A percentile compares a stretch with the other conserved stretches of the same genome.
Evolutionary conservation across 2,888 invertebrate species (phyloP).

Genomic region (Pharmacophagus antenor): DNA sequence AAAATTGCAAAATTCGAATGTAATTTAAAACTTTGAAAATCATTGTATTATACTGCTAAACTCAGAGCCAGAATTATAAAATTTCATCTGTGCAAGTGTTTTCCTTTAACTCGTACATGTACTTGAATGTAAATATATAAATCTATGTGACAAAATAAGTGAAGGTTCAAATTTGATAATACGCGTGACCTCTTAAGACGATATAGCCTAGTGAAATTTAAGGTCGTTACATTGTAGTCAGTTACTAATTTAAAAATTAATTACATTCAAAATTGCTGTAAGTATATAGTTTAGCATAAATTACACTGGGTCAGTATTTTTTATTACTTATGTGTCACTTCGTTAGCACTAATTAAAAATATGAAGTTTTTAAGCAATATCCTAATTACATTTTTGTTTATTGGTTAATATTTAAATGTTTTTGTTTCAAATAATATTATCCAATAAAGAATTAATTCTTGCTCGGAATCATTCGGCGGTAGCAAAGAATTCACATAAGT

Average conservation of each 20-base stretch:
- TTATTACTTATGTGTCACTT: not conserved
- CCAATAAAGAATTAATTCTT: too few species aligned
- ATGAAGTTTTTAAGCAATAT: not conserved
- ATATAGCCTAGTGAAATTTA: slow-evolving; percentile 29
- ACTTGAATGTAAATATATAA: not conserved
- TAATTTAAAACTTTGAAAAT: too few species aligned
- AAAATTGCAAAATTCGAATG: too few species aligned
- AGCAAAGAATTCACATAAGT: too few species aligned
- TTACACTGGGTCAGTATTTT: slow-evolving; percentile 9
- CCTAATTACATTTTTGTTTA: not conserved
- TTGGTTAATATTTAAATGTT: not conserved
- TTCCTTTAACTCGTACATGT: too few species aligned
- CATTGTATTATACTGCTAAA: too few species aligned
- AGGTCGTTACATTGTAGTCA: slow-evolving; percentile 29
- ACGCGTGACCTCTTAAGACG: slow-evolving; percentile 30
- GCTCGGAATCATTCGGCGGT: too few species aligned
- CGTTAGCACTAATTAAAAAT: not conserved
- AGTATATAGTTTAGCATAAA: slow-evolving; percentile 1
- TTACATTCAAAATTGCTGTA: slow-evolving; percentile 23
- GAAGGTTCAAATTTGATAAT: slow-evolving; percentile 27
- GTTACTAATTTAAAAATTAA: slow-evolving; percentile 30
- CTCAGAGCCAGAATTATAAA: too few species aligned
- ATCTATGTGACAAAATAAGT: slow-evolving; percentile 13
- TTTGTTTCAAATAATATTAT: not conserved
- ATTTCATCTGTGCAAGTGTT: too few species aligned